phyloP scores from a whole-genome alignment of 2,888 invertebrate genomes.

The Synergus japonicus region DNA sequence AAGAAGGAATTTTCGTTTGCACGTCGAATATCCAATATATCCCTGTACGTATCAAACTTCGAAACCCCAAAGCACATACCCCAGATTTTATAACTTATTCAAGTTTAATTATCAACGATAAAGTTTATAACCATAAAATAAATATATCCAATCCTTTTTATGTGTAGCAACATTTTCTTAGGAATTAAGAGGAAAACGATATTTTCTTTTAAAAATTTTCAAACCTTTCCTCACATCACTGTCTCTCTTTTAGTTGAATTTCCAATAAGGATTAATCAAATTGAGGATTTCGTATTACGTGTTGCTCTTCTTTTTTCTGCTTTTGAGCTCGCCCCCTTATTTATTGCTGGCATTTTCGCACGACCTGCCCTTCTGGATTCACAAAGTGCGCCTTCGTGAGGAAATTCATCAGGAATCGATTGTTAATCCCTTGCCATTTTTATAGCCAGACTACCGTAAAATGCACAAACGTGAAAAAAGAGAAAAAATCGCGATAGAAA shows the following conservation, averaged over 20 bases:
- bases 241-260: not conserved
- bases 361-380: constrained; percentile 31
- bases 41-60: constrained; percentile 11
- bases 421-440: constrained; percentile 35
- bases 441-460: constrained; percentile 16
- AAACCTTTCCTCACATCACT: not conserved
- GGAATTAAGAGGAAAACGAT: not conserved
- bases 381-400: constrained; percentile 25
- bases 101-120: not conserved
- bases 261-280: not conserved
- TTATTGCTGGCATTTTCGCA: constrained; percentile 36
- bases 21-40: constrained; percentile 19
- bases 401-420: constrained; percentile 30
- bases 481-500: constrained; percentile 23
- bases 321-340: constrained; percentile 30
- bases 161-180: not conserved
- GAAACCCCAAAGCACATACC: constrained; percentile 11
- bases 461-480: not conserved
- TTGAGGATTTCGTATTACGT: constrained; percentile 20
- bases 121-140: not conserved
- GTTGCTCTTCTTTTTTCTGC: constrained; percentile 16
- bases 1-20: constrained; percentile 8
- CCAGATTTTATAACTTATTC: constrained; percentile 31
- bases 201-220: not conserved
- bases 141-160: not conserved